Evolutionary conservation across 2,113 vertebrate species (phyloP), one percentile per base, ranked within the genome.

Genomic region (Percopsis transmontana): DNA sequence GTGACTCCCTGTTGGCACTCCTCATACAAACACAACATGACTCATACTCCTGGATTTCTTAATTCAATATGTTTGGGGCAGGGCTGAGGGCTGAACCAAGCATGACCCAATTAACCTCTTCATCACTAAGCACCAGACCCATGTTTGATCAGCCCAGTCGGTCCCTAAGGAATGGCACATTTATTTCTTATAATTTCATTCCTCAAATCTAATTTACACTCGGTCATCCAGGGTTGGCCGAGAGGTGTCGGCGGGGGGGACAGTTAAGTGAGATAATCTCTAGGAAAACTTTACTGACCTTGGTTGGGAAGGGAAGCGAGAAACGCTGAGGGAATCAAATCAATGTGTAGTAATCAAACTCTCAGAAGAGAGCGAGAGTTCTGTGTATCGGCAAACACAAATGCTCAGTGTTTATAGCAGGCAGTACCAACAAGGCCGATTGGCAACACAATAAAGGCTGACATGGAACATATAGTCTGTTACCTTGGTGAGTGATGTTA

Each of bases 51-150:
- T 64, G 70, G 53, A 69, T 68, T 9, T 73, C 66, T 11, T 79
- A 81, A 87, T 84, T 21, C 53, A 80, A 83, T 86, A 64, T 74
- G 54, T 42, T 27, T 2, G 55, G 51, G 58, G 53, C 73, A 74
- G 77, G 50, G 60, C 62, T 18, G 19, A 15, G 12, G 50, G 40
- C 44, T 76, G 70, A 81, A 70, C 39, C 59, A 57, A 71, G 59
- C 65, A 53, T 59, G 66, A 72, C 79, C 68, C 77, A 83, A 80
- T 85, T 56, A 85, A 70, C n/a, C n/a, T n/a, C n/a, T n/a, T n/a
- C n/a, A n/a, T n/a, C n/a, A n/a, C n/a, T n/a, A n/a, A 76, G 76
- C 51, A 57, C 55, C 52, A 50, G 50, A 56, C 67, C 62, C 56
- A 70, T 74, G 61, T 62, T 76, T 83, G 62, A 76, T 81, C 71